phyloP scores from a whole-genome alignment of 2,888 invertebrate genomes.

The Cyrtodaria siliqua region DNA sequence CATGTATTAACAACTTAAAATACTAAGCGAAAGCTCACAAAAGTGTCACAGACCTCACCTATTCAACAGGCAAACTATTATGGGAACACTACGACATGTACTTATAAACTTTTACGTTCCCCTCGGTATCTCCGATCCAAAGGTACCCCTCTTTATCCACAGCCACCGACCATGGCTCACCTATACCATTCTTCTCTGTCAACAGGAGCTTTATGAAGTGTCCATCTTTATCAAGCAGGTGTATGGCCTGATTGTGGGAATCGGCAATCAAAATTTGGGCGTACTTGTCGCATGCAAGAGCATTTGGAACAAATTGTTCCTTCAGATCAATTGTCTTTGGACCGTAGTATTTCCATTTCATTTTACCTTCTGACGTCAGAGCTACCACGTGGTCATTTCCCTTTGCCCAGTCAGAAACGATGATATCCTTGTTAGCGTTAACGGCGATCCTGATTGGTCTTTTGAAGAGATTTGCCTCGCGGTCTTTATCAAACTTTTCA shows the following conservation, averaged over 20 bases:
- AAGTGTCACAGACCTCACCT: too few relatives aligned
- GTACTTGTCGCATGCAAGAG: slow-evolving; percentile 59
- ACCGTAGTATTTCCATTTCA: slow-evolving; percentile 60
- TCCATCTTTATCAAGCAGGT: slow-evolving; percentile 61
- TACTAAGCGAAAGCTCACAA: too few relatives aligned
- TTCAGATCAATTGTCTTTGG: slow-evolving; percentile 50
- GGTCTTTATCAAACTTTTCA: slow-evolving; percentile 60
- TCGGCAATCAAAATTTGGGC: slow-evolving; percentile 60
- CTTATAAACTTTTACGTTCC: slow-evolving; percentile 56
- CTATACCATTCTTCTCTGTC: slow-evolving; percentile 55
- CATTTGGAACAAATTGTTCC: slow-evolving; percentile 59
- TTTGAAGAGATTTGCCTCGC: slow-evolving; percentile 43
- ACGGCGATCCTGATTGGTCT: slow-evolving; percentile 60
- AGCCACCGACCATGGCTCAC: slow-evolving; percentile 64
- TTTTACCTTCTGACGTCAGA: slow-evolving; percentile 49
- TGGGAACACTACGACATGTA: slow-evolving; percentile 60
- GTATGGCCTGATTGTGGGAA: slow-evolving; percentile 56
- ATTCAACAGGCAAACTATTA: too few relatives aligned
- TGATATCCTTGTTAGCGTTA: slow-evolving; percentile 60
- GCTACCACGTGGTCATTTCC: slow-evolving; percentile 62
- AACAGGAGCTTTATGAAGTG: slow-evolving; percentile 58
- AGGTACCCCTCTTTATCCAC: slow-evolving; percentile 61
- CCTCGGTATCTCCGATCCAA: slow-evolving; percentile 63
- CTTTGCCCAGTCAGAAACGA: slow-evolving; percentile 64
- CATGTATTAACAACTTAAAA: too few relatives aligned